Percentiles rank a stretch among this genome's conserved stretches.
Evolutionary conservation across 2,888 invertebrate genomes (phyloP).

Genomic region (Drosophila lutescens): DNA sequence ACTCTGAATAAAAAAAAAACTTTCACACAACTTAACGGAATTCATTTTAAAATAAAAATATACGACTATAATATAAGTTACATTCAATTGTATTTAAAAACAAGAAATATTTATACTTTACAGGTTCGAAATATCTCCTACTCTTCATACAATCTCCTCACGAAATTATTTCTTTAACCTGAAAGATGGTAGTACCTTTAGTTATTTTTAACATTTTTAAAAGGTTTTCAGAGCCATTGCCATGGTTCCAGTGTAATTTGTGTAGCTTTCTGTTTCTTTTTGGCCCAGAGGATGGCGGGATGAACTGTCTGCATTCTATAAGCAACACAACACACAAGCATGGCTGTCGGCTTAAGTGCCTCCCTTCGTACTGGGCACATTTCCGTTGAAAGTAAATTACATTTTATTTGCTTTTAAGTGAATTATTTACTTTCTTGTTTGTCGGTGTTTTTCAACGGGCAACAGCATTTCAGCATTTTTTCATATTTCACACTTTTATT

Average conservation of each 20-base stretch:
- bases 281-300: neutral
- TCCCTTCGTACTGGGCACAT: slow-evolving; percentile 43
- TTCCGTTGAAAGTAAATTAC: slow-evolving; percentile 69
- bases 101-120: no score
- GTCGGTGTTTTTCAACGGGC: slow-evolving; percentile 29
- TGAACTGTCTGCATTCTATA: slow-evolving; percentile 5
- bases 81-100: no score
- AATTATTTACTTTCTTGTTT: slow-evolving; percentile 67
- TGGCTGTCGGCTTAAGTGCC: slow-evolving; percentile 4
- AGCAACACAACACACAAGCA: slow-evolving; percentile 3
- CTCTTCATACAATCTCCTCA: no score
- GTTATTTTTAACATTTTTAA: no score
- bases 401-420: slow-evolving; percentile 75
- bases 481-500: neutral
- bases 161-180: no score
- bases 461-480: neutral
- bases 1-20: no score
- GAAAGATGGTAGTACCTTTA: no score
- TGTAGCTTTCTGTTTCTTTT: neutral
- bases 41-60: no score
- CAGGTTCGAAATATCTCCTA: no score
- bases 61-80: no score
- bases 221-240: neutral
- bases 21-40: no score
- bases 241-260: neutral